These are phyloP conservation scores for Origma solitaria DNA, from an alignment of 2,113 vertebrate species.

Conservation along the genomic window DNA sequence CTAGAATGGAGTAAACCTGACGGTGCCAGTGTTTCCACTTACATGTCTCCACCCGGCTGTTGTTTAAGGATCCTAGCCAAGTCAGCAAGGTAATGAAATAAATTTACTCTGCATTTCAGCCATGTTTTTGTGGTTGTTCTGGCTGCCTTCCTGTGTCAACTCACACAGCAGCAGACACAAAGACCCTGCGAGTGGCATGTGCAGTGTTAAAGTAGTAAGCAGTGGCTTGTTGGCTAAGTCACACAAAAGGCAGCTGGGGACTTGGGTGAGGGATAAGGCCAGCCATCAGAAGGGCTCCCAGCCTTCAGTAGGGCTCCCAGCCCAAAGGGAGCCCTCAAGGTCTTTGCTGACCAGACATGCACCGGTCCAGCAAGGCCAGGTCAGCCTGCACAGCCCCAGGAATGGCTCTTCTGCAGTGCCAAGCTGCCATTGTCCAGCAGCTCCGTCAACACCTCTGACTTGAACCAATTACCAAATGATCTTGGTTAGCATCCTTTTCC, in stretches of 20 bases:
- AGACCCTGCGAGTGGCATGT: not conserved
- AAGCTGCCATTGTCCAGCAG: not conserved
- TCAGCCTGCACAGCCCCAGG: not conserved
- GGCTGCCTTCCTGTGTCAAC: not conserved
- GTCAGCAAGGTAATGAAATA: not conserved
- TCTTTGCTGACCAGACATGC: not conserved
- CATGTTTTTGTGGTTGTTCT: not conserved
- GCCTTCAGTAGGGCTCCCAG: not conserved
- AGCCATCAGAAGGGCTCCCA: not conserved
- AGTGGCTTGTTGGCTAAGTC: not conserved
- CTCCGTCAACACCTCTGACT: not conserved
- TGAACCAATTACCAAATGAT: not conserved
- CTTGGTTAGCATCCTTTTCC: not conserved
- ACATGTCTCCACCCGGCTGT: not conserved
- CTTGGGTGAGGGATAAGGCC: not conserved
- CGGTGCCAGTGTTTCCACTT: not conserved
- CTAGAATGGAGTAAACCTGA: not conserved
- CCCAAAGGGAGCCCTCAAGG: fast-evolving
- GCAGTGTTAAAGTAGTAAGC: not conserved
- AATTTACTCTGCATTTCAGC: not conserved
- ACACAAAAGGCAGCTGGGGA: not conserved
- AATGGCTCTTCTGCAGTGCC: not conserved
- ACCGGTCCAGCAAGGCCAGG: not conserved
- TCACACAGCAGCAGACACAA: not conserved
- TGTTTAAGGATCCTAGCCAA: not conserved